Evolutionary conservation across 2,888 invertebrate species (phyloP), one percentile per base, ranked within the genome.

Genomic region (Acronicta psi): DNA sequence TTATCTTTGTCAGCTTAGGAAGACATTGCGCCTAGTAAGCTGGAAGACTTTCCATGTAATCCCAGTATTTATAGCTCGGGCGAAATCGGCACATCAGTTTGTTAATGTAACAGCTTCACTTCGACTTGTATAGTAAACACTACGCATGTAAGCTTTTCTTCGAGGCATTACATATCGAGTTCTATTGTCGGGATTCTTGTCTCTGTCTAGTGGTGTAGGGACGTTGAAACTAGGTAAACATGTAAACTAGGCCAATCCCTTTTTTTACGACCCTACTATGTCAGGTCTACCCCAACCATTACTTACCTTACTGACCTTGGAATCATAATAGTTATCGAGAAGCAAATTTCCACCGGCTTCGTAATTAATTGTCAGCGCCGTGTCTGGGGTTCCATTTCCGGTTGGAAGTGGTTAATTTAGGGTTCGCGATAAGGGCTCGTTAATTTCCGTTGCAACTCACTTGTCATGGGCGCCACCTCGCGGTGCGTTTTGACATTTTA

Each of bases 391-490:
- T 73, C 63, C 75, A 79, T 79, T 81, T 83, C 85, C 85, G 73
- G 71, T 65, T 75, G 85, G 85, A 84, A 86, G 80, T 80, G 86
- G 83, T 83, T 87, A 82, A 84, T 86, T 84, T 79, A 74, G 83
- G 79, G 76, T 75, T 74, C 69, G 74, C 79, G 89, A 87, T 88
- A 88, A 86, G 83, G 81, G 80, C 82, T 82, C 83, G 82, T 84
- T 86, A 88, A 88, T 90, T 83, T 89, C 90, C 90, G 88, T 63
- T 77, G 64, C 80, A 75, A 76, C 77, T 84, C 83, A 86, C 87
- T 84, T 82, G 87, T 81, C 83, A 79, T 66, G 68, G 59, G 65
- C 73, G 69, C 77, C 73, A 72, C 74, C 73, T 75, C 55, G 61
- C 59, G 58, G 55, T 42, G 41, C 41, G 56, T 43, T 57, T 59